Evolutionary conservation across 2,113 vertebrate species (phyloP).

Genomic region (Lepus americanus): DNA sequence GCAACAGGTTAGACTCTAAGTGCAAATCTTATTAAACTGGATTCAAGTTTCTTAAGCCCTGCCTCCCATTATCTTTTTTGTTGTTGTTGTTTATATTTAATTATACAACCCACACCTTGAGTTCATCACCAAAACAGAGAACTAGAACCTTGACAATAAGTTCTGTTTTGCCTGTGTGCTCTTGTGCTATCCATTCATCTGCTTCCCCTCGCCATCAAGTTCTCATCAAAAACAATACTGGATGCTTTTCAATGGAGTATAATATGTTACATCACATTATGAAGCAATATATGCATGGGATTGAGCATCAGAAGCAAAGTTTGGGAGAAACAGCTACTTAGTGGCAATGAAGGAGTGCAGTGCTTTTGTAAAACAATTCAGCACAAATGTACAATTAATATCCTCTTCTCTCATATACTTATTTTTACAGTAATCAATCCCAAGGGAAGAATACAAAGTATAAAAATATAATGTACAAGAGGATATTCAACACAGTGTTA

Average conservation of each 20-base stretch:
- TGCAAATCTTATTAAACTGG: not conserved
- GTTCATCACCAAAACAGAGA: slow-evolving; percentile 32
- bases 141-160: not conserved
- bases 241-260: slow-evolving; percentile 31
- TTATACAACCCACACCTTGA: not conserved
- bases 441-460: slow-evolving; percentile 40
- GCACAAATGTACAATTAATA: slow-evolving; percentile 46
- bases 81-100: not conserved
- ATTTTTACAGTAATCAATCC: slow-evolving; percentile 28
- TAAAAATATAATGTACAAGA: not conserved
- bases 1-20: not conserved
- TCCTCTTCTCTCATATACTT: not conserved
- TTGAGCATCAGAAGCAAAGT: not conserved
- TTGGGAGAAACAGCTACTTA: slow-evolving; percentile 20
- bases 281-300: not conserved
- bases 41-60: not conserved
- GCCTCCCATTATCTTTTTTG: not conserved
- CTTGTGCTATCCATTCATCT: not conserved
- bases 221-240: not conserved
- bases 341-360: not conserved
- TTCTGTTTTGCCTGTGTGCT: not conserved
- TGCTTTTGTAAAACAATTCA: slow-evolving; percentile 26
- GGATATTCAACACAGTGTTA: not conserved
- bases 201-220: not conserved
- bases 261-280: not conserved